Evolutionary conservation across 2,113 vertebrate species (phyloP).

Genomic region (Leptocoma aspasia): DNA sequence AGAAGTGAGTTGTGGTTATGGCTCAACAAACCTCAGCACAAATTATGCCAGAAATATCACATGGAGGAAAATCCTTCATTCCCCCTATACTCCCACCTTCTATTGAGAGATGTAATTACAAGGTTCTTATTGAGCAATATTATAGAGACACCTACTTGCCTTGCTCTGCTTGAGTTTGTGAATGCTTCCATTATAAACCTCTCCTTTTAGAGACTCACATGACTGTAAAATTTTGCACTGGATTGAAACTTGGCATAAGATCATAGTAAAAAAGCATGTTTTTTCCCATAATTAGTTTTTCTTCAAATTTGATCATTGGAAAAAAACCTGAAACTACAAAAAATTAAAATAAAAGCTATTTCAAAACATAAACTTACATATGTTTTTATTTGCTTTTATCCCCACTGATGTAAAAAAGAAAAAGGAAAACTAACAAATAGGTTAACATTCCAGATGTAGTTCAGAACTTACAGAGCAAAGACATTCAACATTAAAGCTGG

Average conservation of each 20-base stretch:
- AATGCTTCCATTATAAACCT: conserved; percentile 43
- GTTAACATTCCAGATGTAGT: neutral
- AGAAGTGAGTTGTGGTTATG: conserved; percentile 22
- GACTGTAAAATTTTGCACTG: conserved; percentile 7
- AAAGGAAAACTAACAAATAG: neutral
- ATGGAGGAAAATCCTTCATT: neutral
- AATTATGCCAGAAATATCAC: conserved; percentile 44
- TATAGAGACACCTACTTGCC: conserved; percentile 23
- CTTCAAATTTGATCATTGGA: neutral
- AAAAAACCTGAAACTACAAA: neutral
- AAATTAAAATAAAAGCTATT: neutral
- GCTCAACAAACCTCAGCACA: conserved; percentile 27
- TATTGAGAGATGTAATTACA: conserved; percentile 1
- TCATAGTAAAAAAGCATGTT: neutral
- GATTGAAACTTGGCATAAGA: conserved; percentile 20
- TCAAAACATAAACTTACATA: neutral
- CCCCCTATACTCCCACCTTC: neutral
- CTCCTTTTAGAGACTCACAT: neutral
- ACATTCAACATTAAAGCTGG: neutral
- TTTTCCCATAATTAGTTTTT: neutral
- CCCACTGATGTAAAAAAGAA: neutral
- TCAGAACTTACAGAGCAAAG: conserved; percentile 5
- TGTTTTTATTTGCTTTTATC: neutral
- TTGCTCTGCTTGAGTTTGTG: conserved; percentile 10
- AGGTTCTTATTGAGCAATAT: conserved; percentile 13